Percentiles rank a stretch among this genome's conserved stretches.
phyloP scores from a whole-genome alignment of 2,888 invertebrate genomes.

The Salticus scenicus region DNA sequence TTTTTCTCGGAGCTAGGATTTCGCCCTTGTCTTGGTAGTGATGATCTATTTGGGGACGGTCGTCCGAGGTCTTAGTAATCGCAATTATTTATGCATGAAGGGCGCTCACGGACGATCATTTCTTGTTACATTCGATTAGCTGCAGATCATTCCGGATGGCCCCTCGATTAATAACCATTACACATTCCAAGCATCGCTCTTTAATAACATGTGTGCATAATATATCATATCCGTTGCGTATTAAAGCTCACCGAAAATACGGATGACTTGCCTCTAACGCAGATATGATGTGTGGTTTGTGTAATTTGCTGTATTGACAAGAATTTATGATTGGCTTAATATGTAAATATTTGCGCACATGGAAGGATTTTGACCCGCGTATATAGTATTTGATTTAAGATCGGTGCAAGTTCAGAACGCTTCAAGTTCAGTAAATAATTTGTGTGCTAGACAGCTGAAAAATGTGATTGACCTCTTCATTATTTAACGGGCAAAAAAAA shows the following conservation, averaged over 20 bases:
- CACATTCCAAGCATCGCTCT: not conserved
- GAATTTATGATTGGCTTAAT: not conserved
- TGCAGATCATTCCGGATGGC: not conserved
- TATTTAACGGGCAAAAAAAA: no score
- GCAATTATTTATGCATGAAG: conserved; percentile 6
- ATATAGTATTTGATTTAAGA: no score
- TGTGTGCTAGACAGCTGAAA: no score
- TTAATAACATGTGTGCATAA: conserved; percentile 12
- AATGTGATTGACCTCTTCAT: no score
- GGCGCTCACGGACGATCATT: not conserved
- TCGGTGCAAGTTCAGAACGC: not conserved
- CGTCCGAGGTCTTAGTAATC: not conserved
- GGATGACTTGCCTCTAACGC: not conserved
- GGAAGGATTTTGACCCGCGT: not conserved
- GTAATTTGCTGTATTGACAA: not conserved
- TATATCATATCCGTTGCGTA: not conserved
- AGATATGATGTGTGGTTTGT: no score
- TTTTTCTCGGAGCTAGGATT: no score
- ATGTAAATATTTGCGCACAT: not conserved
- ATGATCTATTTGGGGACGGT: no score
- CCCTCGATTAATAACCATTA: conserved; percentile 15
- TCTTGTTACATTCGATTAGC: conserved; percentile 6
- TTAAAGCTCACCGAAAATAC: not conserved
- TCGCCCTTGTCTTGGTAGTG: no score
- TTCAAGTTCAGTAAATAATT: no score